Percentiles rank a stretch among this genome's conserved stretches.
These are phyloP conservation scores for Leptarthrus brevirostris DNA, from an alignment of 2,888 invertebrate genomes.

Conservation along the genomic window DNA sequence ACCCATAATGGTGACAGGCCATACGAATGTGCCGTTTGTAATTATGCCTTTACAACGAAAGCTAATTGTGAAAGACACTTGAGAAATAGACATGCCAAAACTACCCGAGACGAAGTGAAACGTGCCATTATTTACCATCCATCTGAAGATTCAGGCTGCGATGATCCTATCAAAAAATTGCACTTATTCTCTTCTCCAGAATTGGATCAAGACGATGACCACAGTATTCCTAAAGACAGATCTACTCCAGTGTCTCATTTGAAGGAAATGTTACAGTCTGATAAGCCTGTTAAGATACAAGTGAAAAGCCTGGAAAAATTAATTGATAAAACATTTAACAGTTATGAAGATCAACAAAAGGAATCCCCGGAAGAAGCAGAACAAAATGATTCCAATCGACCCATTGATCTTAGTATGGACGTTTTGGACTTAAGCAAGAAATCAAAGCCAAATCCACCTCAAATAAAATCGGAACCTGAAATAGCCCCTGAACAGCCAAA, in stretches of 20 bases:
- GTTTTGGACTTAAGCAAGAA: conserved; percentile 88
- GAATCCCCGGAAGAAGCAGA: conserved; percentile 62
- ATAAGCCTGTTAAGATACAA: conserved; percentile 70
- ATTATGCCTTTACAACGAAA: conserved; percentile 96
- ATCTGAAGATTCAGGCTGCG: conserved; percentile 84
- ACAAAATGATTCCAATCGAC: conserved; percentile 68
- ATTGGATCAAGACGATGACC: conserved; percentile 66
- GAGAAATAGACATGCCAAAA: conserved; percentile 89
- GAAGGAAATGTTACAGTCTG: conserved; percentile 68
- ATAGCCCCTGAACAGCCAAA: conserved; percentile 54
- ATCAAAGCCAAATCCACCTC: conserved; percentile 61
- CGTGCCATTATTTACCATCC: conserved; percentile 88
- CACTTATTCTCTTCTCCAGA: conserved; percentile 71
- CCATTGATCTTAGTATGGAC: conserved; percentile 81
- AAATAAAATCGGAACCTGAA: conserved; percentile 45
- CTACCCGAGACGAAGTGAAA: conserved; percentile 88
- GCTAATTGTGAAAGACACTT: conserved; percentile 97
- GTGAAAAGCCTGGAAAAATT: conserved; percentile 75
- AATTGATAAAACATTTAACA: conserved; percentile 61
- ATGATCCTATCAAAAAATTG: conserved; percentile 73
- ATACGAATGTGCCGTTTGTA: conserved; percentile 94
- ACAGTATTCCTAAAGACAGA: conserved; percentile 61
- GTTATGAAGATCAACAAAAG: conserved; percentile 56
- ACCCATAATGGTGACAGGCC: conserved; percentile 96
- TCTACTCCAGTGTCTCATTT: conserved; percentile 67